phyloP scores from a whole-genome alignment of 2,797 vertebrate species.

The Staurois parvus region DNA sequence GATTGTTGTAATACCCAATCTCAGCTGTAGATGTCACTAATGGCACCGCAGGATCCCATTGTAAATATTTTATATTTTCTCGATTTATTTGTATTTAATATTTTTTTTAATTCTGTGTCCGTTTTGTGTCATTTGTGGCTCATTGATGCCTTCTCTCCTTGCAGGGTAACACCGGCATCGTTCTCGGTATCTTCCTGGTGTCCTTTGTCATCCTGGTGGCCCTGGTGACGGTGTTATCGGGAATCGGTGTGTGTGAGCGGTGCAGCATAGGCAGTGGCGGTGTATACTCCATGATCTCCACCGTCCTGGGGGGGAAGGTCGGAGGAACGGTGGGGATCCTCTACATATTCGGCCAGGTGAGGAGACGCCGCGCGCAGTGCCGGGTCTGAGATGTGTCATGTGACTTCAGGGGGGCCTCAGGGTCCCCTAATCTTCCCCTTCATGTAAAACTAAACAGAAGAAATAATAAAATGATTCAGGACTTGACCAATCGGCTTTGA shows the following conservation, averaged over 20 bases:
- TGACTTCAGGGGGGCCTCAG: no score
- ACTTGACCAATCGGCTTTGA: no score
- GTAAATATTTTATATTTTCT: no score
- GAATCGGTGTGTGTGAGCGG: slow-evolving; percentile 88
- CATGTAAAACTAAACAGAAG: no score
- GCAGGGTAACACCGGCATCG: slow-evolving; percentile 94
- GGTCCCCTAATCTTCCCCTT: no score
- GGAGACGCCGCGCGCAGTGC: no score
- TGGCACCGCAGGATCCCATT: no score
- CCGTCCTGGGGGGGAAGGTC: slow-evolving; percentile 86
- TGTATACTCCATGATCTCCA: slow-evolving; percentile 96
- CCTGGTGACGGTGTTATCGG: slow-evolving; percentile 91
- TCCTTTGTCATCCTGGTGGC: slow-evolving; percentile 90
- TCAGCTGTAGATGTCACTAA: neutral
- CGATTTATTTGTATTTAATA: no score
- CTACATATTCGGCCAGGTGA: slow-evolving; percentile 97
- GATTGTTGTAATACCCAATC: neutral
- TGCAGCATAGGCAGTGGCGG: slow-evolving; percentile 88
- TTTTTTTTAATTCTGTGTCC: no score
- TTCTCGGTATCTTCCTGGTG: slow-evolving; percentile 90
- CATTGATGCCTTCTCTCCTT: neutral
- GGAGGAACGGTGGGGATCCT: slow-evolving; percentile 93
- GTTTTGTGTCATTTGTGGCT: no score
- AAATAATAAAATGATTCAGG: no score
- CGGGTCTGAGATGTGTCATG: no score